Percentiles rank a stretch among this genome's conserved stretches.
These are phyloP conservation scores for Morbakka virulenta DNA, from an alignment of 30 jellyfish, hydroid and myxozoan genomes.

Conservation along the genomic window DNA sequence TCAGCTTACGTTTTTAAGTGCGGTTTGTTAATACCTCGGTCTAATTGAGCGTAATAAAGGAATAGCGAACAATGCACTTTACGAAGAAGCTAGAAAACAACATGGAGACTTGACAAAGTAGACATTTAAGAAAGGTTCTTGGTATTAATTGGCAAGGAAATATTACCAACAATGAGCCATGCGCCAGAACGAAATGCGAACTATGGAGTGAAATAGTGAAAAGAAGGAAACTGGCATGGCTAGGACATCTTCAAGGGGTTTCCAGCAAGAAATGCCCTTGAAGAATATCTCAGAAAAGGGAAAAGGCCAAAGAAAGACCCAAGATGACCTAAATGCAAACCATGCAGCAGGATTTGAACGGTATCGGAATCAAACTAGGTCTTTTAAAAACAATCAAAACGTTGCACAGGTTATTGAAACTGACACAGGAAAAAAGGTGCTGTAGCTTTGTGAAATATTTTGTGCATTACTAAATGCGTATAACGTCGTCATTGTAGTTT, in stretches of 20 bases:
- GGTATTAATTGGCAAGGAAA: conserved; percentile 22
- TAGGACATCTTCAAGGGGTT: conserved; percentile 35
- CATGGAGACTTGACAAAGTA: conserved; percentile 12
- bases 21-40: background rate
- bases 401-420: background rate
- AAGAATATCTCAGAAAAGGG: too few species aligned
- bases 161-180: conserved; percentile 17
- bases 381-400: too few species aligned
- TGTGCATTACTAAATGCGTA: too few species aligned
- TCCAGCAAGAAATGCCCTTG: conserved; percentile 42
- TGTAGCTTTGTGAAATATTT: too few species aligned
- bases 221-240: conserved; percentile 37
- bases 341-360: too few species aligned
- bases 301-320: too few species aligned
- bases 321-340: too few species aligned
- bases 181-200: conserved; percentile 45
- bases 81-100: conserved; percentile 8
- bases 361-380: too few species aligned
- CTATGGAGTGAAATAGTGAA: conserved; percentile 45
- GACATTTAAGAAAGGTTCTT: conserved; percentile 38
- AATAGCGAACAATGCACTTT: too few species aligned
- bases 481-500: too few species aligned
- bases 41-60: background rate
- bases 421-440: too few species aligned
- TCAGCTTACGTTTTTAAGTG: background rate